Base-by-base conservation (phyloP, 2,797 vertebrate genomes). In the Trichosurus vulpecula region DNA sequence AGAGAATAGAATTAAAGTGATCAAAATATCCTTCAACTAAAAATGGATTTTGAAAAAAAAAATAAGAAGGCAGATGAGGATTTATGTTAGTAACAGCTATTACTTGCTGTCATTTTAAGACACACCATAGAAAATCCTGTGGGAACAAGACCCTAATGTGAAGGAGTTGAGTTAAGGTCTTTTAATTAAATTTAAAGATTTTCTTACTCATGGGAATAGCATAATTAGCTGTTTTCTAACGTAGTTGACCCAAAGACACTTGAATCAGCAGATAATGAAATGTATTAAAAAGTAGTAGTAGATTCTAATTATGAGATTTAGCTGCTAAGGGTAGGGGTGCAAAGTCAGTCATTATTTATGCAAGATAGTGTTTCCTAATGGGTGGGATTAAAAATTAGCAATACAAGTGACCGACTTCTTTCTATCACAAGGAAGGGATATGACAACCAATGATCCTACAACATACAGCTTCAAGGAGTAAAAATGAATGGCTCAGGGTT, bases 171-270 rank as follows among this genome's bases (percentile, higher is more conserved):
- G 97, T 97, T 98, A 98, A 98, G 96, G 96, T 98, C 97, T 98
- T 98, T 98, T 98, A 98, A 98, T 98, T 98, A 98, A 98, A 98
- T 98, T 96, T 98, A 98, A 98, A 98, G 97, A 98, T 98, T 98
- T 98, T 98, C 22, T 51, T 98, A 95, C 97, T 98, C 97, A 56
- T 96, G 98, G 97, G 98, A 96, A 98, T 74, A 96, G 93, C 97
- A 97, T 98, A 98, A 98, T 99, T 98, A 98, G 98, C 97, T 98
- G 66, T 98, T 98, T 98, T 98, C 97, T 98, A 97, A 97, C 54
- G 93, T 97, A 55, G 98, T 98, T 98, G 98, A 98, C 98, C 98
- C 97, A 96, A 95, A 98, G 98, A 98, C 98, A 93, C 97, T 98
- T 93, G 47, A 97, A 96, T 98, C 98, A 98, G 96, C 96, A 98